Percentiles rank a stretch among this genome's conserved stretches.
These are phyloP conservation scores for Pteruthius melanotis DNA, from an alignment of 2,113 vertebrate species.

Conservation along the genomic window DNA sequence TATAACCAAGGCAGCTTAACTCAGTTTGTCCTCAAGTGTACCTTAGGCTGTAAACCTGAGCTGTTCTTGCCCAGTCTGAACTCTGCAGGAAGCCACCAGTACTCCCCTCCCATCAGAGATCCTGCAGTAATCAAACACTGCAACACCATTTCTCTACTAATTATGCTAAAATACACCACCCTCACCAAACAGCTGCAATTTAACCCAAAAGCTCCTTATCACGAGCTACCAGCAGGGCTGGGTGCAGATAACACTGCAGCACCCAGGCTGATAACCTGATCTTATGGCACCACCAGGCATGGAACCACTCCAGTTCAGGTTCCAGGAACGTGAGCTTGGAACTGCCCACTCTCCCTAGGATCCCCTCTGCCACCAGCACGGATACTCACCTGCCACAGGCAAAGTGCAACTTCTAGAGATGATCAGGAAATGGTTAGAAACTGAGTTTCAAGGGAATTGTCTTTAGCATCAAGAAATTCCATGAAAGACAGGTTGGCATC, in stretches of 20 bases:
- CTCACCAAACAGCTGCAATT: background rate
- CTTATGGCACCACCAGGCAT: fast-evolving
- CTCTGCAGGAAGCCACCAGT: background rate
- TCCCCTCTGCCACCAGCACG: background rate
- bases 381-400: background rate
- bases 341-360: background rate
- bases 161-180: background rate
- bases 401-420: background rate
- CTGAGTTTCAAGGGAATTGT: background rate
- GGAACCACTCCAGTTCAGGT: background rate
- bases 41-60: background rate
- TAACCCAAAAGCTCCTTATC: background rate
- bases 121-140: background rate
- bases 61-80: background rate
- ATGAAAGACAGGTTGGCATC: background rate
- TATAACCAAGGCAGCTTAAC: background rate
- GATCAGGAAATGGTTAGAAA: background rate
- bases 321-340: fast-evolving
- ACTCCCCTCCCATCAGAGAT: background rate
- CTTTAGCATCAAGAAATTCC: background rate
- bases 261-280: background rate
- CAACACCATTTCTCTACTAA: background rate
- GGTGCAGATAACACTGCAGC: background rate
- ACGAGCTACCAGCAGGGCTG: background rate
- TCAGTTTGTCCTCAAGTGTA: fast-evolving